Conservation (phyloP, 2,888 invertebrate genomes). For the Peribatodes rhomboidaria region DNA sequence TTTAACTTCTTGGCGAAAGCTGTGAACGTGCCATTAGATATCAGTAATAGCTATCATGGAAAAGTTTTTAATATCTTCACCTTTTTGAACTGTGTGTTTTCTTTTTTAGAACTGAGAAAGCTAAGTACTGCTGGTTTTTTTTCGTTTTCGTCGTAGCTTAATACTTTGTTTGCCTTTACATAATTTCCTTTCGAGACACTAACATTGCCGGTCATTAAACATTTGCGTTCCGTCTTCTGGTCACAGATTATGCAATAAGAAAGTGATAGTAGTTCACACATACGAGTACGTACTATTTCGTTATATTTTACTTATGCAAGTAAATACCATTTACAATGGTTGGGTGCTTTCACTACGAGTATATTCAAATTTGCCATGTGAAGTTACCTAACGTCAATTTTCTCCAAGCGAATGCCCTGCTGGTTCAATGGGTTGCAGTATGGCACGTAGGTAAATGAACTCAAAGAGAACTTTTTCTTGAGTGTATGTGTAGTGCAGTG, state of each 20-base stretch:
- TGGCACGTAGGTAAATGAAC: conserved; percentile 1
- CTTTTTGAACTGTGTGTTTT: too few species aligned
- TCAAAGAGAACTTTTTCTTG: background rate
- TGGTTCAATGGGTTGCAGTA: background rate
- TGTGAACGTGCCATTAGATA: too few species aligned
- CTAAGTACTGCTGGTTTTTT: background rate
- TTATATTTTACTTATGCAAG: conserved; percentile 67
- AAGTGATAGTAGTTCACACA: conserved; percentile 68
- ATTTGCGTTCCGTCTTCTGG: conserved; percentile 47
- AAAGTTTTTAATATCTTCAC: too few species aligned
- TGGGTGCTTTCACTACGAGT: conserved; percentile 67
- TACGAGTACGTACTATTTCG: conserved; percentile 50
- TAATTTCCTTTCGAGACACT: conserved; percentile 35
- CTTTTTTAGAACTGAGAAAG: too few species aligned
- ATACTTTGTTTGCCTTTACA: conserved; percentile 30
- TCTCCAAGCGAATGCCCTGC: background rate
- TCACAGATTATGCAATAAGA: conserved; percentile 65
- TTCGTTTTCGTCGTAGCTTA: conserved; percentile 14
- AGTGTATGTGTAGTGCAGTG: too few species aligned
- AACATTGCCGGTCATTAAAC: conserved; percentile 43
- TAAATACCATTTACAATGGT: conserved; percentile 55
- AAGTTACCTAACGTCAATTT: conserved; percentile 25
- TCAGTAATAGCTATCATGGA: too few species aligned
- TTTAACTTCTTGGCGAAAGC: too few species aligned
- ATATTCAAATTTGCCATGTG: conserved; percentile 31